Evolutionary conservation across 2,113 vertebrate genomes (phyloP).

Genomic region (Nymphicus hollandicus): DNA sequence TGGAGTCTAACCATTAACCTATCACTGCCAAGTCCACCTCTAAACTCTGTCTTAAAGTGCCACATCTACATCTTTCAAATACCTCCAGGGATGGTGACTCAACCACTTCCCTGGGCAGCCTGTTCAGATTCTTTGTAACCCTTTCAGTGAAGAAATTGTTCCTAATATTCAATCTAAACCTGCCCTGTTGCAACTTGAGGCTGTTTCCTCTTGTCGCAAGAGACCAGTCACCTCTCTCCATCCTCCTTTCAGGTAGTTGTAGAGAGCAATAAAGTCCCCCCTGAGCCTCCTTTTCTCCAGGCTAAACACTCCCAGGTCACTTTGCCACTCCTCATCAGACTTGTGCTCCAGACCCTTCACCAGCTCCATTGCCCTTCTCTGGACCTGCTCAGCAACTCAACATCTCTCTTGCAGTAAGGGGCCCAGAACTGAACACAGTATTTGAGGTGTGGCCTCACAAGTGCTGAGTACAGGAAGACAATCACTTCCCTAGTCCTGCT

Average conservation of each 20-base stretch:
- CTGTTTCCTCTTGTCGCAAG: neutral
- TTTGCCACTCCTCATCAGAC: neutral
- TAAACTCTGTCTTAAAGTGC: neutral
- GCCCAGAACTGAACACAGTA: neutral
- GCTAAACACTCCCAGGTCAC: neutral
- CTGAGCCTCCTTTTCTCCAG: neutral
- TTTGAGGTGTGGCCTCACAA: neutral
- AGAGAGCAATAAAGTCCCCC: neutral
- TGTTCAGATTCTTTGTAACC: neutral
- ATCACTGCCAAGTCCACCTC: neutral
- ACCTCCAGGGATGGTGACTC: neutral
- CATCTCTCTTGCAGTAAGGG: neutral
- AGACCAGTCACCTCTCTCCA: neutral
- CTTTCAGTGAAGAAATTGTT: neutral
- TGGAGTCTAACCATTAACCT: neutral
- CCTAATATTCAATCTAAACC: neutral
- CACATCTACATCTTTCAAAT: neutral
- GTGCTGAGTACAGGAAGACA: fast-evolving
- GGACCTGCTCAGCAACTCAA: neutral
- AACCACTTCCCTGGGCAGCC: neutral
- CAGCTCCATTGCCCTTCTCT: neutral
- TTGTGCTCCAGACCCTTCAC: neutral
- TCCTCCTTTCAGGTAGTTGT: neutral
- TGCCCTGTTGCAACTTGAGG: neutral
- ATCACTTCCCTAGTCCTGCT: neutral